A percentile compares a stretch with the other conserved stretches of the same genome.
phyloP scores from a whole-genome alignment of 2,113 vertebrate species.

The Scatophagus argus region DNA sequence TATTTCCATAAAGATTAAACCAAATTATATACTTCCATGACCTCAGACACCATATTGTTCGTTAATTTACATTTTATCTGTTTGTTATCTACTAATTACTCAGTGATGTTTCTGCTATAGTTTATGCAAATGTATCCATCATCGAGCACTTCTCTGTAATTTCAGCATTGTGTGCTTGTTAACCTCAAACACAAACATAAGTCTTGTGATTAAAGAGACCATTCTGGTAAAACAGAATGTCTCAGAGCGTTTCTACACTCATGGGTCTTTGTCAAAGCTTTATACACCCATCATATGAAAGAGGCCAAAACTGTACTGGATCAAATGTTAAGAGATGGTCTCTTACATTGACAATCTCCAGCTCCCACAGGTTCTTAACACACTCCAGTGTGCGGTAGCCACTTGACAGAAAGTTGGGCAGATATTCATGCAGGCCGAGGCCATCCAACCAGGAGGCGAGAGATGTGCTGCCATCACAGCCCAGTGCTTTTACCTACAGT shows the following conservation, averaged over 20 bases:
- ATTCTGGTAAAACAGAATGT: background rate
- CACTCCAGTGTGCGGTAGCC: constrained; percentile 97
- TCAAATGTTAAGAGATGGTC: background rate
- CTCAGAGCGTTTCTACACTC: background rate
- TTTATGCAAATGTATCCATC: constrained; percentile 52
- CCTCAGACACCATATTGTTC: constrained; percentile 25
- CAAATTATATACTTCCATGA: constrained; percentile 28
- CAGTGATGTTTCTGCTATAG: constrained; percentile 19
- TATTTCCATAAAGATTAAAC: constrained; percentile 30
- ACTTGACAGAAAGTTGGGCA: constrained; percentile 94
- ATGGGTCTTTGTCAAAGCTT: background rate
- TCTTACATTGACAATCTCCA: constrained; percentile 97
- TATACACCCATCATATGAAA: background rate
- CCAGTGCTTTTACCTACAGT: constrained; percentile 91
- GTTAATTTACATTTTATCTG: constrained; percentile 41
- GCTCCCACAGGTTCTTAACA: constrained; percentile 98
- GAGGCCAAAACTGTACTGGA: background rate
- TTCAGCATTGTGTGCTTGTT: constrained; percentile 9
- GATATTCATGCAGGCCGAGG: constrained; percentile 94
- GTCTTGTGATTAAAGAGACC: background rate
- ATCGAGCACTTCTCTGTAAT: background rate
- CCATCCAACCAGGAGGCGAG: constrained; percentile 93
- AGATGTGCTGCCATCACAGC: constrained; percentile 91
- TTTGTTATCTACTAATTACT: constrained; percentile 40
- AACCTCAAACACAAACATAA: background rate